phyloP scores from a whole-genome alignment of 2,797 vertebrate genomes.

The Acanthornis magna region DNA sequence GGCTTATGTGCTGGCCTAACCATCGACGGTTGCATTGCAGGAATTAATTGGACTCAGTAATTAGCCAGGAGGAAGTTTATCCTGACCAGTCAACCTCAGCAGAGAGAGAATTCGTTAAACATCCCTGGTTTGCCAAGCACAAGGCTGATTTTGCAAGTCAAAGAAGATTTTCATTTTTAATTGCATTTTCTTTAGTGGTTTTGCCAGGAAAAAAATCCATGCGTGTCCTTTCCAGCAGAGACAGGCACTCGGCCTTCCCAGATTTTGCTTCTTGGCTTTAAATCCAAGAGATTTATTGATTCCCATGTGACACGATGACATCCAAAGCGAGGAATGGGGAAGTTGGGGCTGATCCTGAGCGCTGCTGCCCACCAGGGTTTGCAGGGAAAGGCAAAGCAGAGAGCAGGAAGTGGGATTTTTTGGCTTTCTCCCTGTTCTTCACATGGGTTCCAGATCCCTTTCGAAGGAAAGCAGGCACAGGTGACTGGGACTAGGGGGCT shows the following conservation, averaged over 20 bases:
- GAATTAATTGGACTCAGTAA: background rate
- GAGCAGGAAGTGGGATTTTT: background rate
- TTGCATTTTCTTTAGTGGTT: conserved; percentile 3
- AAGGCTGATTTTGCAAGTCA: conserved; percentile 42
- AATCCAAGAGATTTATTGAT: background rate
- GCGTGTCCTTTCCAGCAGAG: conserved; percentile 2
- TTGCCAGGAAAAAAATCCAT: conserved; percentile 7
- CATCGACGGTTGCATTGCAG: background rate
- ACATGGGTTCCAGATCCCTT: background rate
- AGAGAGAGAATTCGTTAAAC: background rate
- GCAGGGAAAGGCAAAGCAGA: background rate
- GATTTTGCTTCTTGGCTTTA: conserved; percentile 1
- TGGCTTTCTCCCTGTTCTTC: background rate
- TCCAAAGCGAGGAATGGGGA: background rate
- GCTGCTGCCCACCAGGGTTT: background rate
- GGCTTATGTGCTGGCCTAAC: background rate
- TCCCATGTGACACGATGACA: fast-evolving
- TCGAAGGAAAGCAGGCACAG: background rate
- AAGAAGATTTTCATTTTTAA: background rate
- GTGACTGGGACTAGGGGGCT: background rate
- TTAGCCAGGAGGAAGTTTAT: background rate
- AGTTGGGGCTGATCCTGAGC: background rate
- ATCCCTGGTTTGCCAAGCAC: conserved; percentile 6
- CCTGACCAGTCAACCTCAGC: background rate
- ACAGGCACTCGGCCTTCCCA: background rate